Conservation (phyloP, 2,797 vertebrate species). For the Rhodeus uyekii region DNA sequence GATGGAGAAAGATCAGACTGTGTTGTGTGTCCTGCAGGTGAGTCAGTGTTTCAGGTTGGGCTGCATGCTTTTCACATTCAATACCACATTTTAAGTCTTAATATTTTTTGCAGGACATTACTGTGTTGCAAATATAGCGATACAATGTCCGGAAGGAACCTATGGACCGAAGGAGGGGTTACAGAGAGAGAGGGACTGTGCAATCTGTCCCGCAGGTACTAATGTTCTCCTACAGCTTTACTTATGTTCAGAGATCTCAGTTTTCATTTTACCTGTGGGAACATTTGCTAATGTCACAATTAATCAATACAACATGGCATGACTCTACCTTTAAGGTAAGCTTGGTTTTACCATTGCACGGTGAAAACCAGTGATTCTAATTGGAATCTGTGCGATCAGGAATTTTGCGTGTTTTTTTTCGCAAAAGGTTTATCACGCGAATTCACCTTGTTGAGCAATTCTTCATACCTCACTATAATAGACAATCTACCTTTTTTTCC, state of each 20-base stretch:
- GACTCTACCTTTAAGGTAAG: background rate
- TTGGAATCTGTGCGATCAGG: background rate
- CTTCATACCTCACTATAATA: background rate
- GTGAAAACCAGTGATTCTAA: background rate
- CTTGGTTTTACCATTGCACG: background rate
- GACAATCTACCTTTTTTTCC: background rate
- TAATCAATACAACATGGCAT: background rate
- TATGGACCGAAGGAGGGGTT: constrained; percentile 75
- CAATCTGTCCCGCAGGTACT: constrained; percentile 80
- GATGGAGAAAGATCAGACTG: constrained; percentile 65
- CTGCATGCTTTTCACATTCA: background rate
- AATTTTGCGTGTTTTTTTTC: background rate
- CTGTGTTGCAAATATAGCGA: constrained; percentile 69
- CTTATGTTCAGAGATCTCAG: background rate
- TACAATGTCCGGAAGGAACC: constrained; percentile 78
- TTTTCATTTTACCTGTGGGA: background rate
- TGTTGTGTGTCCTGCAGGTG: constrained; percentile 74
- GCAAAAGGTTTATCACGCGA: background rate
- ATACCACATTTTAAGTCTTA: background rate
- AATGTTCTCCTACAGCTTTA: background rate
- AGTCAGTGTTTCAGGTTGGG: constrained; percentile 32
- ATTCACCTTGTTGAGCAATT: background rate
- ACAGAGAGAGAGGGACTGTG: constrained; percentile 71
- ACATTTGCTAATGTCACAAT: background rate
- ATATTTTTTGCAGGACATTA: constrained; percentile 75